Percentiles rank a stretch among this genome's conserved stretches.
phyloP scores from a whole-genome alignment of 1,140 invertebrate genomes.

The Solen grandis region DNA sequence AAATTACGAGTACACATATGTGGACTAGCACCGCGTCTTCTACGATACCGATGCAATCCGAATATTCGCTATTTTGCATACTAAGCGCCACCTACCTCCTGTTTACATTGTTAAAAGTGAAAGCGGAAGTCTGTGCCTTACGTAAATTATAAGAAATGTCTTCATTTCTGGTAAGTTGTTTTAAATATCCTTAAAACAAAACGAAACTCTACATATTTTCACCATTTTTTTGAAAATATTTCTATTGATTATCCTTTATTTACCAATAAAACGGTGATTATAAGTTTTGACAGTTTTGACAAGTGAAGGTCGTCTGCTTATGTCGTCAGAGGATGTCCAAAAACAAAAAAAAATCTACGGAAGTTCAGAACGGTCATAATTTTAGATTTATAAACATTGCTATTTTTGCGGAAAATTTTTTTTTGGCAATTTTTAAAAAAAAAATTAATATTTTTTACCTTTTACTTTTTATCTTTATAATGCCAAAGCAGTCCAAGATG shows the following conservation, averaged over 20 bases:
- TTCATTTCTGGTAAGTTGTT: conserved; percentile 6
- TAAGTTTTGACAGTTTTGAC: not conserved
- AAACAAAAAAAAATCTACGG: not conserved
- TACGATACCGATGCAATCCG: no score
- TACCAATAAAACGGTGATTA: no score
- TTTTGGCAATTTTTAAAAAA: not conserved
- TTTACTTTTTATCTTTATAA: not conserved
- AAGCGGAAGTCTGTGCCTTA: not conserved
- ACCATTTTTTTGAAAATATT: not conserved
- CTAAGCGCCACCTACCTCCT: not conserved
- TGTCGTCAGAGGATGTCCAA: not conserved
- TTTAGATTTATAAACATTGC: not conserved
- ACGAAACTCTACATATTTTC: not conserved
- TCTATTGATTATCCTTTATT: not conserved
- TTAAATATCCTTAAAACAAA: not conserved
- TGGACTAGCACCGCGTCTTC: no score
- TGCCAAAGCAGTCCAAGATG: not conserved
- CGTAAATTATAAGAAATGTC: not conserved
- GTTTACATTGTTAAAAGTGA: conserved; percentile 4
- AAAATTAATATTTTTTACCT: not conserved
- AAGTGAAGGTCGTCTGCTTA: conserved; percentile 5
- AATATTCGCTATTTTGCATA: no score
- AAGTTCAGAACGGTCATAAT: not conserved
- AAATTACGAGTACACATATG: no score
- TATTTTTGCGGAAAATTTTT: not conserved